Evolutionary conservation across 2,888 invertebrate genomes (phyloP).

Genomic region (Cephus rjabovi): DNA sequence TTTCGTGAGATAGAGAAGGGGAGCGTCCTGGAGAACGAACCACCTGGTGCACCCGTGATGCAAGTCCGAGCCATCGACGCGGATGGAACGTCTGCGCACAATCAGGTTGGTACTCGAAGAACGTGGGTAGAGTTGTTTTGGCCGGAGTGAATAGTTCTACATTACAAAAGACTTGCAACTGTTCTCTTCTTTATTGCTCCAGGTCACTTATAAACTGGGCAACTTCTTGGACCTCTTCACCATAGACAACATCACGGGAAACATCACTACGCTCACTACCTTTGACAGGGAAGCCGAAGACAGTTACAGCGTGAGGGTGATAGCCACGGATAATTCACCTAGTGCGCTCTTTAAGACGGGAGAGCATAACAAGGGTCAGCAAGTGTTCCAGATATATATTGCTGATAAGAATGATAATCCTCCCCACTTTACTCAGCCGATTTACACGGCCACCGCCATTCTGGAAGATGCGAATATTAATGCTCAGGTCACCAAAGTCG

Average conservation of each 20-base stretch:
- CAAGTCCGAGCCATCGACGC: constrained; percentile 87
- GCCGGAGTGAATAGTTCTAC: not conserved
- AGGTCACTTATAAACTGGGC: constrained; percentile 81
- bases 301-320: constrained; percentile 90
- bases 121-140: not conserved
- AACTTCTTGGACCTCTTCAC: constrained; percentile 80
- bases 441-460: constrained; percentile 80
- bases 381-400: constrained; percentile 90
- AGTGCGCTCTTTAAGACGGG: constrained; percentile 77
- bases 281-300: constrained; percentile 90
- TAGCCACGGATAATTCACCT: constrained; percentile 90
- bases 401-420: constrained; percentile 97
- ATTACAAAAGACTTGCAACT: not conserved
- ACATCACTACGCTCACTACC: constrained; percentile 82
- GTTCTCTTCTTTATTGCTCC: not conserved
- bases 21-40: constrained; percentile 87
- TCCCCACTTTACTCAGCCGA: constrained; percentile 85
- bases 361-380: constrained; percentile 81
- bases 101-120: constrained; percentile 69
- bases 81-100: constrained; percentile 86
- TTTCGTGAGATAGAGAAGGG: constrained; percentile 87
- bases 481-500: constrained; percentile 86
- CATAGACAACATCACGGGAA: constrained; percentile 88
- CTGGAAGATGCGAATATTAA: constrained; percentile 88
- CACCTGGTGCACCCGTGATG: constrained; percentile 86